Conservation (phyloP, 2,797 vertebrate genomes). For the Neomorphus geoffroyi region DNA sequence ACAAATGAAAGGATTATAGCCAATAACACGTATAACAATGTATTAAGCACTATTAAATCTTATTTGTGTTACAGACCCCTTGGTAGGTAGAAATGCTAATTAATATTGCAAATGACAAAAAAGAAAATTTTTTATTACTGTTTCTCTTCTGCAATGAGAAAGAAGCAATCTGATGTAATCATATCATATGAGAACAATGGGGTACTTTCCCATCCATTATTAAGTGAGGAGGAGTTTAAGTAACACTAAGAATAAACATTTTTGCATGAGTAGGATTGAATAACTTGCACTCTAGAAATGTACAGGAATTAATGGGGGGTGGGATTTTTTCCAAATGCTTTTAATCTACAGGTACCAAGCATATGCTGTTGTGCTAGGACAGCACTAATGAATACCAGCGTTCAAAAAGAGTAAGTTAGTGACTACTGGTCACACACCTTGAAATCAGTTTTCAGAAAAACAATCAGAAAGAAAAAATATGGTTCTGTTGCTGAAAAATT, state of each 20-base stretch:
- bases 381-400: background rate
- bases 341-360: background rate
- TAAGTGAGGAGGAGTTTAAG: background rate
- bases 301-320: background rate
- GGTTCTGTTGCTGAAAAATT: background rate
- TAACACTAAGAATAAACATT: background rate
- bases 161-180: background rate
- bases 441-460: background rate
- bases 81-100: background rate
- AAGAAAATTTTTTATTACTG: background rate
- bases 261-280: background rate
- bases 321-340: background rate
- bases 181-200: background rate
- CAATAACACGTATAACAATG: background rate
- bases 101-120: background rate
- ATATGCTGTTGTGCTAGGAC: background rate
- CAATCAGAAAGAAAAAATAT: background rate
- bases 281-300: background rate
- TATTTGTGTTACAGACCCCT: background rate
- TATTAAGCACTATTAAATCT: background rate
- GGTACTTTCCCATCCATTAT: conserved; percentile 22
- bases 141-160: conserved; percentile 29
- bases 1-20: background rate
- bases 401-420: background rate
- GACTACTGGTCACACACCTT: background rate